Base-by-base conservation (phyloP, 2,797 vertebrate genomes). In the Capromys pilorides region DNA sequence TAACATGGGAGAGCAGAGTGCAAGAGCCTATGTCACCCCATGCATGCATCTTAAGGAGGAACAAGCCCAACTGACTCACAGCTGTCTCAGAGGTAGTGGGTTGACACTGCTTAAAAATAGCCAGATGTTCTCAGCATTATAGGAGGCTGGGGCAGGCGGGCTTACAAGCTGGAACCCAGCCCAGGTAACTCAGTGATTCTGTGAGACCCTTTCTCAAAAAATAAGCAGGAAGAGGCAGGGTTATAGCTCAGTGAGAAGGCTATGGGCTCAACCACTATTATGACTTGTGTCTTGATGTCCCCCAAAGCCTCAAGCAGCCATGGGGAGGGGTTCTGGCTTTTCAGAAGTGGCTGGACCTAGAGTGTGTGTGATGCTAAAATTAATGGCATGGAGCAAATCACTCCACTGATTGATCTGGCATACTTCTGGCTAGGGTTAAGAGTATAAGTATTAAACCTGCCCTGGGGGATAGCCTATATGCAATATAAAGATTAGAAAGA, bases 21-120 rank as follows among this genome's bases (percentile, higher is more conserved):
- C 87, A 88, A 90, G 18, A 78, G 90, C 64, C 71, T 86, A 49
- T 0, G 49, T 36, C 57, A 69, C n/a, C 0, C 2, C 45, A 9
- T 66, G 19, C 18, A 14, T 16, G 79, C 36, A 8, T 82, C 79
- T 94, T 87, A 94, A 78, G 22, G 92, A 90, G 4, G 0, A 19
- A 39, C 77, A 19, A 71, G 81, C 26, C 3, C 0, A 0, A n/a
- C 39, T 86, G 6, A 36, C 49, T 62, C 61, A 62, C 54, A 67
- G 49, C 18, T 18, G 0, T 16, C 59, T 84, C 89, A 36, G 39
- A 64, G 41, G 66, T 11, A 81, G 12, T 49, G 41, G 7, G 28
- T 62, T 22, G 78, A 24, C 21, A 85, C 1, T 26, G 77, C 41
- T 36, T 14, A 3, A 57, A 22, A 93, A 61, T 18, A 36, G n/a